Evolutionary conservation across 2,113 vertebrate species (phyloP).

Genomic region (Dinomys branickii): DNA sequence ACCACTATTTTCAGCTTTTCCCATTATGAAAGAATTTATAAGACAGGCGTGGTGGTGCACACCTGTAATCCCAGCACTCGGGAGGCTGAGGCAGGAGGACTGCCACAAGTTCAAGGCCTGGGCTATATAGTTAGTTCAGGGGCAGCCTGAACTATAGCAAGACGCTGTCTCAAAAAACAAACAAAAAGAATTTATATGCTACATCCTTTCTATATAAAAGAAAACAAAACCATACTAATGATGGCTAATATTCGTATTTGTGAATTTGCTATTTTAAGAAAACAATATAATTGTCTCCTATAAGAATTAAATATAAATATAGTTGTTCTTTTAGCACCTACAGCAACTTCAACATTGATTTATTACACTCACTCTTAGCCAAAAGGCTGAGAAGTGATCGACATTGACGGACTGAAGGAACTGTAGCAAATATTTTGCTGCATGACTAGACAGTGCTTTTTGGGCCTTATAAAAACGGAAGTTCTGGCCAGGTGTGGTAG

Average conservation of each 20-base stretch:
- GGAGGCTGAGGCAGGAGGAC: no score
- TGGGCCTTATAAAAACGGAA: slow-evolving; percentile 54
- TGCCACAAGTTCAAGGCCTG: no score
- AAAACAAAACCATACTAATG: slow-evolving; percentile 42
- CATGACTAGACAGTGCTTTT: not conserved
- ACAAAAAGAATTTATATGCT: not conserved
- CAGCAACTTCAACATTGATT: slow-evolving; percentile 14
- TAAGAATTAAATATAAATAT: slow-evolving; percentile 57
- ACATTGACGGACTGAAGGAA: not conserved
- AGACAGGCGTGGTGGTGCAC: no score
- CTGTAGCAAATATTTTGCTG: slow-evolving; percentile 39
- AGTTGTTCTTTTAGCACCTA: slow-evolving; percentile 22
- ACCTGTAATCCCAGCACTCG: no score
- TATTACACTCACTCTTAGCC: not conserved
- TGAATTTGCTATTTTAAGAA: slow-evolving; percentile 16
- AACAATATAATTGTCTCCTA: slow-evolving; percentile 1
- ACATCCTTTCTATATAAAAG: slow-evolving; percentile 29
- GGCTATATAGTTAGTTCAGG: no score
- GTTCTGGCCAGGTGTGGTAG: not conserved
- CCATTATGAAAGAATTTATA: slow-evolving; percentile 41
- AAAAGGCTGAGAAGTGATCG: not conserved
- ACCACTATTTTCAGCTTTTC: slow-evolving; percentile 22
- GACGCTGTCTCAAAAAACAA: no score
- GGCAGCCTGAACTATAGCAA: no score
- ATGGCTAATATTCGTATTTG: slow-evolving; percentile 40